Evolutionary conservation across 2,113 vertebrate genomes (phyloP), one percentile per base, ranked within the genome.

Genomic region (Neogale vison): DNA sequence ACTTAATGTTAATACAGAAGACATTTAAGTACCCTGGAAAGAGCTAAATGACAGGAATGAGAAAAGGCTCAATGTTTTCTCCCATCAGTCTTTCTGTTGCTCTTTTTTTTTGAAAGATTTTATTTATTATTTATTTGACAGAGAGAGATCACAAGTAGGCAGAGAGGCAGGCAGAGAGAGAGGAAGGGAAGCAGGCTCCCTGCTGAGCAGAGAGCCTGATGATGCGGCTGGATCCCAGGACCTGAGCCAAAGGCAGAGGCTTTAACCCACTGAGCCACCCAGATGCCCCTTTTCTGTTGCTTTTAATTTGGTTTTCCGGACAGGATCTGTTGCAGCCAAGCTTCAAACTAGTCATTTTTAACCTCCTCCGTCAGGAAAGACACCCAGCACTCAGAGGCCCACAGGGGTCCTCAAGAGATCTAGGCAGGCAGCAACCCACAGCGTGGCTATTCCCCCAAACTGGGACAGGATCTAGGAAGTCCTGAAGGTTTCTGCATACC

Each of bases 1-100:
- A 95, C 95, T 98, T 96, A 98, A 98, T 97, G 96, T 97, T 97
- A 98, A 97, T 86, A 97, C 90, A 97, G 95, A 94, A 97, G 97
- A 97, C 95, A 82, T 93, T 97, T 96, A 90, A 98, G 95, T 96
- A 92, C 79, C 90, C 98, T 97, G 95, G 96, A 97, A 98, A 98
- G 93, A 86, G 95, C 96, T 97, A 96, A 97, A 97, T 98, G 96
- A 95, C 84, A 92, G 87, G 93, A 98, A 97, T 95, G 93, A 87
- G 96, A 96, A 98, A 97, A 97, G 89, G 93, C 80, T 82, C 95
- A 96, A 26, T 95, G 90, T 98, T 98, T 97, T 95, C 85, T 50
- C 72, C 96, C 97, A 97, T 98, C 97, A 87, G 39, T 97, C 90
- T 96, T 95, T 97, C 97, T 98, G 95, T 95, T 97, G 90, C 97